Conservation (phyloP, 2,113 vertebrate species). For the Muntiacus muntjak region DNA sequence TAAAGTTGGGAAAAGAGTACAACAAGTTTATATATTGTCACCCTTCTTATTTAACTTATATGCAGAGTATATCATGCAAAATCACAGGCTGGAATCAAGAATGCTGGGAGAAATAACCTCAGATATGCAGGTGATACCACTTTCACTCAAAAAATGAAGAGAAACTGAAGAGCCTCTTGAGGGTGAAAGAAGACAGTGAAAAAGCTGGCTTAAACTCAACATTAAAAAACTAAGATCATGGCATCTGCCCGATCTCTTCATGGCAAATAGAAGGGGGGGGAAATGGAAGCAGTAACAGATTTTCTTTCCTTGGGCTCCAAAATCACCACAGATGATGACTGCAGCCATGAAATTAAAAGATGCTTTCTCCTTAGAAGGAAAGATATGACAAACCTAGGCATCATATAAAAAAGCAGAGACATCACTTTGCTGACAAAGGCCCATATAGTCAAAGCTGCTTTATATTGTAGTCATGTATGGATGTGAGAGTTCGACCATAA, state of each 20-base stretch:
- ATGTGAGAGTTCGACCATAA: not conserved
- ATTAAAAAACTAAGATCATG: not conserved
- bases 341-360: not conserved
- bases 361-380: not conserved
- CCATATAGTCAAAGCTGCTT: not conserved
- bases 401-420: not conserved
- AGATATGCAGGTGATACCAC: not conserved
- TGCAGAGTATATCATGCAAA: not conserved
- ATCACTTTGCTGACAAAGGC: not conserved
- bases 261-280: not conserved
- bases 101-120: not conserved
- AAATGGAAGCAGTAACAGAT: not conserved
- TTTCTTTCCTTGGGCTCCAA: not conserved
- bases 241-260: not conserved
- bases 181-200: not conserved
- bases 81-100: not conserved
- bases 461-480: not conserved
- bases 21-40: not conserved
- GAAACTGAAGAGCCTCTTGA: not conserved
- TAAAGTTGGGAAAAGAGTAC: not conserved
- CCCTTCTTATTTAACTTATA: not conserved
- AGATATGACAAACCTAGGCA: not conserved
- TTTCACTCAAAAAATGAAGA: not conserved
- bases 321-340: not conserved
- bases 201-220: not conserved